Evolutionary conservation across 2,888 invertebrate species (phyloP).

Genomic region (Polia nebulosa): DNA sequence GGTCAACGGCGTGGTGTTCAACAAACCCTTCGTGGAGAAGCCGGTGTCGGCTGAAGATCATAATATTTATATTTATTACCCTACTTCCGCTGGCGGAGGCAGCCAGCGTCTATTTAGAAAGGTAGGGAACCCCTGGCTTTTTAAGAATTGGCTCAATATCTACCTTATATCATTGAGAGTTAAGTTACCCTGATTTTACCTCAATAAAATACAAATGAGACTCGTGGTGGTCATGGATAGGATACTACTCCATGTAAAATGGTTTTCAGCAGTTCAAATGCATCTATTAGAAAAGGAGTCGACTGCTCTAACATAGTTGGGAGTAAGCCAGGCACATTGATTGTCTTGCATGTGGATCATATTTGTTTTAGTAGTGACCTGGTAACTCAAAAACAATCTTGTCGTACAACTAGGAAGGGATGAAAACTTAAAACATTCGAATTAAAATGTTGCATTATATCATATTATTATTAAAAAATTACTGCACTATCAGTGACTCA

Average conservation of each 20-base stretch:
- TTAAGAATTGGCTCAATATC: not conserved
- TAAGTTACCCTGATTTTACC: not conserved
- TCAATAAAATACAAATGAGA: not conserved
- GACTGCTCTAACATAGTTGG: not conserved
- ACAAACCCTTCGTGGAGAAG: slow-evolving; percentile 99
- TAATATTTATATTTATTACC: slow-evolving; percentile 99
- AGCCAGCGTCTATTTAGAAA: slow-evolving; percentile 99
- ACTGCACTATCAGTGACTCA: not conserved
- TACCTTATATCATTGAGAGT: not conserved
- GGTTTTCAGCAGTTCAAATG: not conserved
- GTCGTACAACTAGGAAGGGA: not conserved
- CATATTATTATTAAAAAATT: too few species aligned
- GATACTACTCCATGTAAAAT: not conserved
- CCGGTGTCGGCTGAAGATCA: slow-evolving; percentile 99
- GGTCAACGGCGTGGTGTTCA: slow-evolving; percentile 98
- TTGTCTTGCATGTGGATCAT: not conserved
- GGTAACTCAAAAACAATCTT: not conserved
- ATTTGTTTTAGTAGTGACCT: not conserved
- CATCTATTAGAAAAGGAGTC: not conserved
- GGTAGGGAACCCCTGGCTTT: slow-evolving; percentile 86
- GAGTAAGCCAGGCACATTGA: not conserved
- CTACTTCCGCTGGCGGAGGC: slow-evolving; percentile 99
- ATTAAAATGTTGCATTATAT: not conserved
- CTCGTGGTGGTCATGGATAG: not conserved
- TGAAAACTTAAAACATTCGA: not conserved